These are phyloP conservation scores for Drosophila hydei DNA, from an alignment of 1,140 invertebrate species.

Conservation along the genomic window DNA sequence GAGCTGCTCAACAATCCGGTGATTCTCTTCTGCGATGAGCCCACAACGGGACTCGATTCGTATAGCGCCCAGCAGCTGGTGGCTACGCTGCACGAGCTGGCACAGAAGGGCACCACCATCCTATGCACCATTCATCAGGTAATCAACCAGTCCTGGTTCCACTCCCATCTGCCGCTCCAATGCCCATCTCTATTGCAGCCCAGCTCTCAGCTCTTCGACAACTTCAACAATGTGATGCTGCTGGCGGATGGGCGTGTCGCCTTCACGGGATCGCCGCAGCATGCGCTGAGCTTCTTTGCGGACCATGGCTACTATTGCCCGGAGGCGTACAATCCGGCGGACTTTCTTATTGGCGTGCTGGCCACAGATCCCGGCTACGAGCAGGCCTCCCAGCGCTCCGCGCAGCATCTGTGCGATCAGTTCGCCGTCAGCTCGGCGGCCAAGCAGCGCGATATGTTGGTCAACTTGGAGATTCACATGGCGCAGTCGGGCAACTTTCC, in stretches of 20 bases:
- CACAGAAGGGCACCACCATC: slow-evolving; percentile 91
- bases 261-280: slow-evolving; percentile 90
- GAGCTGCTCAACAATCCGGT: slow-evolving; percentile 97
- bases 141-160: too few species aligned
- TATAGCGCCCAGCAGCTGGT: slow-evolving; percentile 95
- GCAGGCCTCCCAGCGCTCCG: slow-evolving; percentile 86
- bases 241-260: slow-evolving; percentile 95
- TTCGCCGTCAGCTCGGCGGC: slow-evolving; percentile 91
- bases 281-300: slow-evolving; percentile 92
- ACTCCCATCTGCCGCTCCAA: not conserved
- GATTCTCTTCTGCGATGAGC: slow-evolving; percentile 97
- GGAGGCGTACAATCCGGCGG: slow-evolving; percentile 94
- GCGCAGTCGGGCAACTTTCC: slow-evolving; percentile 83
- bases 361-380: slow-evolving; percentile 92
- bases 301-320: slow-evolving; percentile 92
- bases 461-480: slow-evolving; percentile 88
- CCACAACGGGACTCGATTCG: slow-evolving; percentile 96
- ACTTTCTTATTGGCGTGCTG: slow-evolving; percentile 94
- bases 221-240: slow-evolving; percentile 94
- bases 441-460: slow-evolving; percentile 89
- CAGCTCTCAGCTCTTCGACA: slow-evolving; percentile 94
- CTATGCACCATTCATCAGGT: slow-evolving; percentile 97
- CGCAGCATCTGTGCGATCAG: slow-evolving; percentile 89
- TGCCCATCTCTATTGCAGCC: slow-evolving; percentile 84
- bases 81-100: slow-evolving; percentile 88